These are phyloP conservation scores for Pseudonaja textilis DNA, from an alignment of 2,113 vertebrate genomes.

Conservation along the genomic window DNA sequence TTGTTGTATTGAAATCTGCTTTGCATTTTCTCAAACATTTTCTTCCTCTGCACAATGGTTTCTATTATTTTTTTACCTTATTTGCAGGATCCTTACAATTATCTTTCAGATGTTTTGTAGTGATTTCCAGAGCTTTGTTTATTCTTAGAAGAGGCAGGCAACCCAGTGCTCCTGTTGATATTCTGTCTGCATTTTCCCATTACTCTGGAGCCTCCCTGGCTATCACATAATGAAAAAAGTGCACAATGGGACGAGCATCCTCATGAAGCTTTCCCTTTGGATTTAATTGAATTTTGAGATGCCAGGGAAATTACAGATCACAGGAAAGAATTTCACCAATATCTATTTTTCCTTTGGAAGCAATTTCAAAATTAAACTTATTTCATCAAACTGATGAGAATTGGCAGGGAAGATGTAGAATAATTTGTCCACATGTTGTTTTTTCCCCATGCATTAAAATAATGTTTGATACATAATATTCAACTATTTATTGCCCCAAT, in stretches of 20 bases:
- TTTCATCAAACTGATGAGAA: background rate
- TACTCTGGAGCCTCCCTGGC: background rate
- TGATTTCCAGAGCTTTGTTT: background rate
- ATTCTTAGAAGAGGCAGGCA: background rate
- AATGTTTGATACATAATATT: background rate
- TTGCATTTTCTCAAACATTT: background rate
- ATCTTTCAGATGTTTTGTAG: background rate
- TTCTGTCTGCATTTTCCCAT: background rate
- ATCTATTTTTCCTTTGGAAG: background rate
- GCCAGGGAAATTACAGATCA: background rate
- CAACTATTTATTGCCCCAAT: background rate
- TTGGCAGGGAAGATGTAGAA: background rate
- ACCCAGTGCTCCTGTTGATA: background rate
- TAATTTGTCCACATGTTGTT: background rate
- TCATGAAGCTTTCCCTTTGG: background rate
- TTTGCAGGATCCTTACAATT: background rate
- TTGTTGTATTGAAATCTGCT: background rate
- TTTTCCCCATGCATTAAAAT: background rate
- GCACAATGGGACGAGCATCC: background rate
- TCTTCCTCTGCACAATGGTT: background rate
- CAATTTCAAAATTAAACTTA: background rate
- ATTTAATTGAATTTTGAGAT: background rate
- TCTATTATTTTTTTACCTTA: background rate
- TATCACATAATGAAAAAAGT: background rate
- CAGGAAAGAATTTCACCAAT: background rate